Evolutionary conservation across 2,113 vertebrate genomes (phyloP), one percentile per base, ranked within the genome.

Genomic region (Macroglossus sobrinus): DNA sequence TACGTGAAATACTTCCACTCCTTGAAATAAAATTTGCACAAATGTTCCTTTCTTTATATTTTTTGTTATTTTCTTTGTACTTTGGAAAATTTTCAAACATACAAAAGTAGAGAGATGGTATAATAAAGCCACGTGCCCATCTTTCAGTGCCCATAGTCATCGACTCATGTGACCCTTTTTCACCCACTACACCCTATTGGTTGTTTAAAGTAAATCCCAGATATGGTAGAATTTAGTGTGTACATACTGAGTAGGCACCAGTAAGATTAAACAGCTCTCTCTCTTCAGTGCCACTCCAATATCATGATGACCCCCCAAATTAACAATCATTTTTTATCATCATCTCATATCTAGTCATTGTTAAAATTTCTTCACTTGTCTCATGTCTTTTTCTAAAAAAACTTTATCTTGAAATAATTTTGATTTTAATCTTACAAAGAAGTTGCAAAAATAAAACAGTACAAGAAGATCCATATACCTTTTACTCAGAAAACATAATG

Each of bases 221-320:
- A 19, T 4, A 9, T 3, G 2, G 40, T 9, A 21, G n/a, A 33
- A 53, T 33, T 14, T 45, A 30, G 13, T 0, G 11, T 5, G 26
- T 15, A 47, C 38, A 45, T 11, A 19, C 53, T 4, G 35, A 4
- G 22, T 1, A 1, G 1, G 79, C 15, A 18, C 22, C 66, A 55
- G 24, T 7, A 18, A 55, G 26, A 64, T 10, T 1, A 5, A 15
- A 40, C 21, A 22, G 9, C 24, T 28, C 55, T 82, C 24, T 9
- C 35, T 57, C 50, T 26, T 40, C 19, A 55, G 15, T 3, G 1
- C 40, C 26, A 40, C n/a, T 12, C 8, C 15, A 66, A 2, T 38
- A 55, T 40, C 14, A 19, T 0, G 4, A 63, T 61, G 35, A n/a
- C 38, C 22, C 26, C 79, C 63, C 45, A 38, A 63, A 57, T 28